Conservation (phyloP, 2,888 invertebrate species). For the Heliconius ethilla region DNA sequence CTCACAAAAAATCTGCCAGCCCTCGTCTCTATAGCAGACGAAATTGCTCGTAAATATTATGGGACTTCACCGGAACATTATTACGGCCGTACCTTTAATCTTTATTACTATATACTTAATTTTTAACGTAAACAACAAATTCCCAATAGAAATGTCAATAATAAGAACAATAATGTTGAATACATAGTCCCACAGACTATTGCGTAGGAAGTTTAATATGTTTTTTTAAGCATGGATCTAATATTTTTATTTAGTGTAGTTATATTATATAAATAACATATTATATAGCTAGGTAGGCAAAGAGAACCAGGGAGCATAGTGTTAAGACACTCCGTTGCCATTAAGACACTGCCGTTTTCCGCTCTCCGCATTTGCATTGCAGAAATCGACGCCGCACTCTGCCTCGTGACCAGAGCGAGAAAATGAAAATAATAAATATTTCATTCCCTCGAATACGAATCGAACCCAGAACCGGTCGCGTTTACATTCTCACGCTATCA, state of each 20-base stretch:
- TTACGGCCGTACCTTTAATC: conserved; percentile 25
- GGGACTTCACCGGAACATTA: conserved; percentile 25
- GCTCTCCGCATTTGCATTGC: too few species aligned
- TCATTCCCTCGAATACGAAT: too few species aligned
- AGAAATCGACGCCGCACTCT: too few species aligned
- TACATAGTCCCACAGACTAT: background rate
- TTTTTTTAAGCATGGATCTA: background rate
- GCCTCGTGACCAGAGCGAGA: too few species aligned
- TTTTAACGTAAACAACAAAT: conserved; percentile 22
- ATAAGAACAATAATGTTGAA: conserved; percentile 7
- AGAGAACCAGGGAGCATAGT: too few species aligned
- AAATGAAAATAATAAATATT: too few species aligned
- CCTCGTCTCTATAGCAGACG: conserved; percentile 20
- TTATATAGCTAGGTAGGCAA: too few species aligned
- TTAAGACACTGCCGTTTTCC: too few species aligned
- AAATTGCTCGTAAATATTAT: conserved; percentile 28
- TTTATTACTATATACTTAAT: conserved; percentile 24
- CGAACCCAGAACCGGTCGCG: too few species aligned
- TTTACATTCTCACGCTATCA: too few species aligned
- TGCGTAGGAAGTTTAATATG: background rate
- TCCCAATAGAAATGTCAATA: conserved; percentile 17
- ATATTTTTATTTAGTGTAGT: background rate
- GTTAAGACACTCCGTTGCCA: too few species aligned
- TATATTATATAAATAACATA: too few species aligned
- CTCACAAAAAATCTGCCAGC: conserved; percentile 24